Base-by-base conservation (phyloP, 2,888 invertebrate genomes). In the Drosophila fulvimacula region DNA sequence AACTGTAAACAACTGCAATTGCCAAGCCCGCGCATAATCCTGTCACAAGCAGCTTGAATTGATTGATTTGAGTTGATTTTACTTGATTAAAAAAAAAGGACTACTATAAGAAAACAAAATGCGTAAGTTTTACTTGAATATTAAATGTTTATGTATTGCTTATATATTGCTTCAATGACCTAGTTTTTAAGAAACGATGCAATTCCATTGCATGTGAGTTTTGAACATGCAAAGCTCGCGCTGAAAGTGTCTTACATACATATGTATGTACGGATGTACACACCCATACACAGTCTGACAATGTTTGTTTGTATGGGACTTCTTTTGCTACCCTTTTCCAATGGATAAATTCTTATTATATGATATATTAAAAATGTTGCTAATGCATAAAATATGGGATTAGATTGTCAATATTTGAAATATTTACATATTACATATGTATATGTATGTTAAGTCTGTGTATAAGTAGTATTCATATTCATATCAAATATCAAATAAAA, bases 121-220 rank as follows among this genome's bases (percentile, higher is more conserved):
- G 75, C 73, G 75, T 76, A 76, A 76, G 75, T 76, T 55, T 55
- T 10, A 36, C 24, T 38, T 52, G 19, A 11, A 56, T 9, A 42
- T 72, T 5, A 3, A 44, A 49, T 39, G 30, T 41, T 49, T n/a
- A 59, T 56, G 38, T 5, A 46, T 24, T n/a, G 3, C 42, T 49
- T n/a, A 59, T 56, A 32, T 5, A 46, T 24, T n/a, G 3, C 42
- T 15, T 24, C 13, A 32, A 13, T 46, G 46, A 38, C 46, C 46
- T 46, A 55, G 32, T 24, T 65, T n/a, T 15, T 19, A 32, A 39
- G 34, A 38, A 19, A 17, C 17, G 3, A 27, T 57, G 27, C 24
- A 44, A 9, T 13, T 24, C 13, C n/a, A 13, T 24, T 44, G 44
- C 34, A 57, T 44, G 24, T 6, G 17, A 4, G 24, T 42, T 24